Evolutionary conservation across 92 coral and sea anemone species (phyloP).

Genomic region (Epizoanthus fatuus): DNA sequence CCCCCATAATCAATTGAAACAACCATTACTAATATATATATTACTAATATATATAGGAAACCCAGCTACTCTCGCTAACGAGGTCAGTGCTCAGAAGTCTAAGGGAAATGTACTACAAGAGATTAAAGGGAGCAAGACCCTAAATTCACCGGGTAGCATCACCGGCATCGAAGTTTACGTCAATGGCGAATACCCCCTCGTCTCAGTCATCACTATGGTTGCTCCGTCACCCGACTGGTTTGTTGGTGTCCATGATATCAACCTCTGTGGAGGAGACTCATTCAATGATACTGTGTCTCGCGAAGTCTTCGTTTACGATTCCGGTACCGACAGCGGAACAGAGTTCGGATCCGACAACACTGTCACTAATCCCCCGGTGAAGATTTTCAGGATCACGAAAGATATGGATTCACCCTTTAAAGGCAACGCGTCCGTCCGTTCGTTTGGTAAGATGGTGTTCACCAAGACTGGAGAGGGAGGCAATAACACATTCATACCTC

Average conservation of each 20-base stretch:
- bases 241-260: conserved; percentile 44
- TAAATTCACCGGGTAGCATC: background rate
- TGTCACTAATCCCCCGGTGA: conserved; percentile 3
- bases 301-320: conserved; percentile 41
- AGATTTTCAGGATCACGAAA: conserved; percentile 36
- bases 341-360: conserved; percentile 15
- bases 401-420: conserved; percentile 50
- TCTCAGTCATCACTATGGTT: conserved; percentile 48
- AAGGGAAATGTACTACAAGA: background rate
- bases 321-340: conserved; percentile 54
- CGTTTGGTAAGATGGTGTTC: conserved; percentile 38
- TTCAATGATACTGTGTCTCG: conserved; percentile 4
- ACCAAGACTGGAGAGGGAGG: background rate
- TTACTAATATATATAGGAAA: background rate
- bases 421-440: background rate
- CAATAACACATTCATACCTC: background rate
- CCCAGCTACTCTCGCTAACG: background rate
- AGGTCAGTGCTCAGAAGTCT: background rate
- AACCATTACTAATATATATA: too few species aligned
- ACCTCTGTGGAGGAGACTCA: conserved; percentile 36
- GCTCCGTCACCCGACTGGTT: conserved; percentile 58
- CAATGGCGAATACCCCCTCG: conserved; percentile 33
- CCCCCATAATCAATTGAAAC: too few species aligned
- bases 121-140: background rate
- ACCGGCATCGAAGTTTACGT: conserved; percentile 12